Percentiles rank a stretch among this genome's conserved stretches.
phyloP scores from a whole-genome alignment of 2,113 vertebrate species.

The Antigone vipio region DNA sequence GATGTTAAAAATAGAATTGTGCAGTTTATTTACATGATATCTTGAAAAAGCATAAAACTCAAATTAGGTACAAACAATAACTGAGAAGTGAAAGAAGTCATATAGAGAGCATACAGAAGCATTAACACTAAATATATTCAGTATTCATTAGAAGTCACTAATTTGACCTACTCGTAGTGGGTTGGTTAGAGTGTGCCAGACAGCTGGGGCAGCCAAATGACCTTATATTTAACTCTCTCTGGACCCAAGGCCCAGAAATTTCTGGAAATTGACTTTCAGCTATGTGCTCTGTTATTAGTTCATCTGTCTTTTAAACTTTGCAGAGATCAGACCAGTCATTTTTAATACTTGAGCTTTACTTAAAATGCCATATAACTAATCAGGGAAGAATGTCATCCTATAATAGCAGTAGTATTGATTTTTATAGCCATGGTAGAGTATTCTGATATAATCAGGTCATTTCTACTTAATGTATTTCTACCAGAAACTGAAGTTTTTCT shows the following conservation, averaged over 20 bases:
- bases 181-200: neutral
- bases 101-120: neutral
- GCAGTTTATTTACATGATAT: neutral
- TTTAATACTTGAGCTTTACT: neutral
- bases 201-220: neutral
- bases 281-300: neutral
- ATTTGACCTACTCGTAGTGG: neutral
- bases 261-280: neutral
- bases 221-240: neutral
- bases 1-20: neutral
- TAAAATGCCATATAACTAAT: neutral
- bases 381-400: neutral
- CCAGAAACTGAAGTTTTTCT: neutral
- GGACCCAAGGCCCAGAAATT: neutral
- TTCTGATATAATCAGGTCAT: neutral
- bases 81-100: neutral
- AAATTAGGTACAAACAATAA: neutral
- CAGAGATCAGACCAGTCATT: neutral
- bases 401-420: neutral
- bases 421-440: neutral
- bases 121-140: neutral
- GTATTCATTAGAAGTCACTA: neutral
- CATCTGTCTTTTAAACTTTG: neutral
- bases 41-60: neutral
- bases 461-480: neutral